Evolutionary conservation across 2,113 vertebrate species (phyloP), one percentile per base, ranked within the genome.

Genomic region (Nanorana parkeri): DNA sequence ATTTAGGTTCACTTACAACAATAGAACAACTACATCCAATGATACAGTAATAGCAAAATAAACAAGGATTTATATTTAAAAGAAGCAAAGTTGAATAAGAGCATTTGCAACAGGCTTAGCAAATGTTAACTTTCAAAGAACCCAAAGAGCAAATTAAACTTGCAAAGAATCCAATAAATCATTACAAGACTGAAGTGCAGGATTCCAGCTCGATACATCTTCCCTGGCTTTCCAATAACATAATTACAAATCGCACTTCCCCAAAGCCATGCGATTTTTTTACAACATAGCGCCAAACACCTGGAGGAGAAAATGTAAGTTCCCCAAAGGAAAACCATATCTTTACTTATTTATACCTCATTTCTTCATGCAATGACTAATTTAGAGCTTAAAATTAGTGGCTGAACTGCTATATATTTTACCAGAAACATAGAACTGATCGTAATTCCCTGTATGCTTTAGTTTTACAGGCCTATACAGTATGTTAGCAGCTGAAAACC

Each of bases 141-240:
- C 71, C 68, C 58, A 24, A n/a, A 36, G 60, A 81, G 61, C 68
- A 76, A 82, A 76, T 82, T 66, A 76, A 82, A 82, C 61, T 68
- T 76, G 72, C 71, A 67, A 20, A 64, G 80, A 76, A 82, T 82
- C 60, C 80, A 82, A 83, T 83, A 83, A 83, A 83, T 83, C 80
- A 83, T 83, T 76, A 76, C 36, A 64, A 76, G 52, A 23, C 80
- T 51, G 63, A 83, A 76, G 71, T 55, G 73, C 52, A 67, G 63
- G 56, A 68, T 51, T 76, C 60, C 52, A 76, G 52, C 72, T 60
- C 80, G 8, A 76, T 68, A 61, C n/a, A 21, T 83, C 72, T 76
- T 83, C 64, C 69, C 3, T 26, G 29, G 28, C 20, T 83, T 83
- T 83, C 69, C 72, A 83, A 83, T 83, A 83, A 76, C 80, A 83